Evolutionary conservation across 2,797 vertebrate genomes (phyloP).

Genomic region (Cacajao melanocephalus): DNA sequence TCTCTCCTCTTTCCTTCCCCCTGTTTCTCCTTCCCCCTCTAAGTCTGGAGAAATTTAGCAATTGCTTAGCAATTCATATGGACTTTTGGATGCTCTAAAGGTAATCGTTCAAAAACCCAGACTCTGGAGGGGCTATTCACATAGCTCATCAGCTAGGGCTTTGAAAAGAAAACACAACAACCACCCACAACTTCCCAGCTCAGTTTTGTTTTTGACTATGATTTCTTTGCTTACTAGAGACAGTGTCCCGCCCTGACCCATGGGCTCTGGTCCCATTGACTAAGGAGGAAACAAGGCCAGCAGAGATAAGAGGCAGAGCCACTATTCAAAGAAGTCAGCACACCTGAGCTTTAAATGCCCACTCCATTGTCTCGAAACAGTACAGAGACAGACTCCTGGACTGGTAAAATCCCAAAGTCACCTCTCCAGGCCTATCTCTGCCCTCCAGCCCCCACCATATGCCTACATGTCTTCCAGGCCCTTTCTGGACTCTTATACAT

Average conservation of each 20-base stretch:
- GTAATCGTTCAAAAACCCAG: not conserved
- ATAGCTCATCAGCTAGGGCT: slow-evolving; percentile 27
- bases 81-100: not conserved
- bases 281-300: slow-evolving; percentile 22
- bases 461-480: not conserved
- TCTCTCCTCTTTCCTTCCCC: not conserved
- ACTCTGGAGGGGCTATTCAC: not conserved
- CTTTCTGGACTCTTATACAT: not conserved
- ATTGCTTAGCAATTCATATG: not conserved
- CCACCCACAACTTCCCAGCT: not conserved
- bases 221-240: slow-evolving; percentile 59
- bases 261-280: not conserved
- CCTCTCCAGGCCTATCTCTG: not conserved
- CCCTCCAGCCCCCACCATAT: not conserved
- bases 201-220: slow-evolving; percentile 34
- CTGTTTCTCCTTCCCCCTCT: not conserved
- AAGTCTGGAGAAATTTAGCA: slow-evolving; percentile 25
- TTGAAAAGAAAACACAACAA: slow-evolving; percentile 51
- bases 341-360: not conserved
- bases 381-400: not conserved
- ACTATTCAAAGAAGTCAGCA: slow-evolving; percentile 16
- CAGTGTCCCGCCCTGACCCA: not conserved
- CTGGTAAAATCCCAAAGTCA: not conserved
- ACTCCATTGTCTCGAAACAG: not conserved
- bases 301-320: not conserved